These are phyloP conservation scores for Gymnarchus niloticus DNA, from an alignment of 2,113 vertebrate species.

Conservation along the genomic window DNA sequence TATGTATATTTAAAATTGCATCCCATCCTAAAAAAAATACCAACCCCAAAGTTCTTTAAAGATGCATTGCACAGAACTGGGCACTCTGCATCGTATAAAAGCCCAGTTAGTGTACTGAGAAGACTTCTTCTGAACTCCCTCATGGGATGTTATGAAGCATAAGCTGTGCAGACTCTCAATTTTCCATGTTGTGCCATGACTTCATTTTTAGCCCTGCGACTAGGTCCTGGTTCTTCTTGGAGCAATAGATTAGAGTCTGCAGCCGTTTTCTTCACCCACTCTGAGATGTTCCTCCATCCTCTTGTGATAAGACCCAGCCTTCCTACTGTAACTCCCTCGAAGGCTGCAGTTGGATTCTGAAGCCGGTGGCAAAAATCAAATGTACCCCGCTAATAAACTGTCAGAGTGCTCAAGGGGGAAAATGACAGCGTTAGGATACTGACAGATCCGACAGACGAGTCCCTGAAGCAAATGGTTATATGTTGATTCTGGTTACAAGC, in stretches of 20 bases:
- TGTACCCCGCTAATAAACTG: neutral
- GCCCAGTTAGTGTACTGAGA: neutral
- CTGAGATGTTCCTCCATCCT: conserved; percentile 26
- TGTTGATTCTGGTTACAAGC: neutral
- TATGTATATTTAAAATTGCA: neutral
- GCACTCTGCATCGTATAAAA: neutral
- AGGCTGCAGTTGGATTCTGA: neutral
- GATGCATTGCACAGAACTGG: neutral
- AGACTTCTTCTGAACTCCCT: conserved; percentile 28
- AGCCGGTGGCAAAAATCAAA: neutral
- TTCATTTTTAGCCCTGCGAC: conserved; percentile 46
- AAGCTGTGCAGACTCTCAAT: conserved; percentile 33
- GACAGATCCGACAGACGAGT: neutral
- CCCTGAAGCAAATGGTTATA: neutral
- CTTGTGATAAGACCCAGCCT: conserved; percentile 32
- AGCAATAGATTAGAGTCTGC: conserved; percentile 40
- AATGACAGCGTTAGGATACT: neutral
- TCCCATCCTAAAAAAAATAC: neutral
- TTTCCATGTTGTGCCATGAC: conserved; percentile 36
- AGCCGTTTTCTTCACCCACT: conserved; percentile 36
- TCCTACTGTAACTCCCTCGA: conserved; percentile 29
- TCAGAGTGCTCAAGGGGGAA: neutral
- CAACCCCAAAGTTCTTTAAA: neutral
- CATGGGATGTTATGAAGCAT: conserved; percentile 21
- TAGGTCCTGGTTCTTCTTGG: conserved; percentile 35